Evolutionary conservation across 2,888 invertebrate genomes (phyloP), one percentile per base, ranked within the genome.

Genomic region (Ectropis crepuscularia): DNA sequence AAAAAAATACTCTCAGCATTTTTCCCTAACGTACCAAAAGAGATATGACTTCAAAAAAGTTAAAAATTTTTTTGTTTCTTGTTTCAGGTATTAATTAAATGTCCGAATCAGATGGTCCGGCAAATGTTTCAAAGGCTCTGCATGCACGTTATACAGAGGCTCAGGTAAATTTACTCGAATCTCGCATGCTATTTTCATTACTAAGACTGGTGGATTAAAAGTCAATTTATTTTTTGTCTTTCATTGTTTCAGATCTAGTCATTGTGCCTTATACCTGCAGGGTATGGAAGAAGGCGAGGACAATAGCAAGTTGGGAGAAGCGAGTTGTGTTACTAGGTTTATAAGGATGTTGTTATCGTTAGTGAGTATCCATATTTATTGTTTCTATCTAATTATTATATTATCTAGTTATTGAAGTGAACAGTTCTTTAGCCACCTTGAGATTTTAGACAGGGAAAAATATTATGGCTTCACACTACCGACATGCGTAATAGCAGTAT

Each of bases 101-200:
- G 99, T 88, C 98, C 98, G 41, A 98, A 98, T 93, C 98, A 98
- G 89, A 98, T 98, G 96, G 98, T 98, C 65, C 94, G 98, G 72
- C 98, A 98, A 92, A 98, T 99, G 98, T 98, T 98, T 92, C 98
- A 98, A 89, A 95, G 98, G 78, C 94, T 99, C 76, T 97, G 98
- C 81, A 97, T 98, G 86, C 98, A 98, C 87, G 98, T 98, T 69
- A 98, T 99, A 88, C 97, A 97, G 86, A 95, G 97, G 83, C 93
- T 98, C 73, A 95, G 96, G 96, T 96, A 87, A 81, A 76, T 76
- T 47, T 62, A 6, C n/a, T 41, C 9, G 42, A 7, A n/a, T 61
- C 11, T 37, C 28, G n/a, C 47, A 42, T 57, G 50, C 39, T 8
- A 51, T 53, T 57, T 57, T 53, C 16, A 49, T 36, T 63, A 39